Percentiles rank a stretch among this genome's conserved stretches.
Evolutionary conservation across 2,888 invertebrate species (phyloP).

Genomic region (Cylindroiulus punctatus): DNA sequence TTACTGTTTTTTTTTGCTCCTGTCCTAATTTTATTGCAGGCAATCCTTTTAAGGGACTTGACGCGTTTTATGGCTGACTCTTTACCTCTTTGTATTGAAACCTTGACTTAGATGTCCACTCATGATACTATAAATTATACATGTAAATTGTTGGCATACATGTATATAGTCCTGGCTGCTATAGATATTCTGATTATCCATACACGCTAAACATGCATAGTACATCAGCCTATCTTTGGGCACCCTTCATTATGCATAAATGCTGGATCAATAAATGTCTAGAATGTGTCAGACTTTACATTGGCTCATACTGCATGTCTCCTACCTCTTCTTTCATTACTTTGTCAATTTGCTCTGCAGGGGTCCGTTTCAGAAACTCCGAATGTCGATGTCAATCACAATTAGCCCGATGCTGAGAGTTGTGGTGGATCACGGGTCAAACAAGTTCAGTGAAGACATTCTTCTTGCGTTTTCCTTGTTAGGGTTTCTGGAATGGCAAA

Average conservation of each 20-base stretch:
- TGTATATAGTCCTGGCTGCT: no score
- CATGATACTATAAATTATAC: no score
- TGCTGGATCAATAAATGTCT: constrained; percentile 18
- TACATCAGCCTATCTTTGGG: no score
- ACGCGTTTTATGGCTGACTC: no score
- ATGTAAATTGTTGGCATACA: no score
- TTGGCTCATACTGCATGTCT: neutral
- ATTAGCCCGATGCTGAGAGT: neutral
- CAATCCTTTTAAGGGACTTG: no score
- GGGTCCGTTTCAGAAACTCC: neutral
- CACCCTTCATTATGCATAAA: neutral
- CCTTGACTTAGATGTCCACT: no score
- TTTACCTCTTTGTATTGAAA: no score
- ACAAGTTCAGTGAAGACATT: neutral
- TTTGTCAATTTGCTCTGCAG: neutral
- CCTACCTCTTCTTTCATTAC: neutral
- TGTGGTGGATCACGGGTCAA: neutral
- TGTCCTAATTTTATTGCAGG: no score
- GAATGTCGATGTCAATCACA: neutral
- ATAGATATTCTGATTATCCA: no score
- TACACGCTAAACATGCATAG: no score
- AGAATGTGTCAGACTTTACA: neutral
- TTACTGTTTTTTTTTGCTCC: no score
- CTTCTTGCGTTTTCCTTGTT: neutral
- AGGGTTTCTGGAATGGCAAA: neutral